Evolutionary conservation across 2,888 invertebrate species (phyloP).

Genomic region (Athrips mouffetella): DNA sequence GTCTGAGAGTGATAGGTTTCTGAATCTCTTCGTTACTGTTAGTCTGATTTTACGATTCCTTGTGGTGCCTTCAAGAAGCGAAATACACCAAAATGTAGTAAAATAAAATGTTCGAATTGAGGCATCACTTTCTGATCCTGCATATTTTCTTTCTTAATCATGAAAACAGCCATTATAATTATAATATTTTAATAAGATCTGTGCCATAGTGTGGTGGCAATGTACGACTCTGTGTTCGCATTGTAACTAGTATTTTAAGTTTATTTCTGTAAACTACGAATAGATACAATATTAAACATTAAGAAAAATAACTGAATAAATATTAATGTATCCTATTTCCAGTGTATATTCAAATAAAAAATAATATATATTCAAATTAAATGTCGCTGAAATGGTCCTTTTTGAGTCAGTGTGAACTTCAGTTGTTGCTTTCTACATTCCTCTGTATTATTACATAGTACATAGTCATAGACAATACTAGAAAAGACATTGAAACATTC

Average conservation of each 20-base stretch:
- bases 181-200: slow-evolving; percentile 61
- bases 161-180: slow-evolving; percentile 49
- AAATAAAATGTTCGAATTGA: slow-evolving; percentile 13
- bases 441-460: slow-evolving; percentile 36
- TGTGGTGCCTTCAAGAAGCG: slow-evolving; percentile 23
- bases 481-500: slow-evolving; percentile 61
- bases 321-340: slow-evolving; percentile 36
- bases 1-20: slow-evolving; percentile 71
- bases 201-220: slow-evolving; percentile 74
- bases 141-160: slow-evolving; percentile 33
- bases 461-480: slow-evolving; percentile 35
- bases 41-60: slow-evolving; percentile 47
- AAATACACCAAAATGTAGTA: neutral
- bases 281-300: slow-evolving; percentile 61
- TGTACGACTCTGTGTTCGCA: slow-evolving; percentile 63
- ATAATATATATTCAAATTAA: slow-evolving; percentile 22
- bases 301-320: slow-evolving; percentile 50
- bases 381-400: slow-evolving; percentile 31
- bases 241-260: slow-evolving; percentile 63
- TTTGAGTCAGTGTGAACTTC: slow-evolving; percentile 35
- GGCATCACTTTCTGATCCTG: slow-evolving; percentile 22
- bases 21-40: slow-evolving; percentile 67
- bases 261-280: slow-evolving; percentile 63
- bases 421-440: slow-evolving; percentile 50
- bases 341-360: slow-evolving; percentile 39